A percentile compares a stretch with the other conserved stretches of the same genome.
Conservation (phyloP, 2,797 vertebrate genomes). For the Glossophaga mutica region DNA sequence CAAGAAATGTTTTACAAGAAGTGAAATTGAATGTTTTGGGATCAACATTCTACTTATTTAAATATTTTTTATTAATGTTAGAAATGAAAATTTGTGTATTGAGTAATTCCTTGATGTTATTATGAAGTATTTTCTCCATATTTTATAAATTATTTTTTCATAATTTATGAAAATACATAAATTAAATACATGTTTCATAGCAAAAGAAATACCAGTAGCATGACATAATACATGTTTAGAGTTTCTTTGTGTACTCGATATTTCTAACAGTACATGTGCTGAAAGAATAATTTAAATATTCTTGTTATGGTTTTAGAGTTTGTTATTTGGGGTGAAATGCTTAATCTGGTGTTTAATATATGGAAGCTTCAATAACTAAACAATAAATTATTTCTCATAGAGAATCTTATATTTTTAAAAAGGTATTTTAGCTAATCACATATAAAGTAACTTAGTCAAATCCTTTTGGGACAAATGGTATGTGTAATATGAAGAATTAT, state of each 20-base stretch:
- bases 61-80: background rate
- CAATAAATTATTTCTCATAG: background rate
- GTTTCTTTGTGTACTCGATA: background rate
- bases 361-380: background rate
- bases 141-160: background rate
- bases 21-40: background rate
- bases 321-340: background rate
- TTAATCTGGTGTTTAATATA: background rate
- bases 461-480: background rate
- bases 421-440: background rate
- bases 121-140: background rate
- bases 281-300: background rate
- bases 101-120: background rate
- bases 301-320: background rate
- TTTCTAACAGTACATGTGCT: background rate
- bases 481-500: background rate
- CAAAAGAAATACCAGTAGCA: background rate
- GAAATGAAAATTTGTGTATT: background rate
- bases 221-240: background rate
- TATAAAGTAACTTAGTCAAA: background rate
- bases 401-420: background rate
- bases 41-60: background rate
- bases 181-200: conserved; percentile 14
- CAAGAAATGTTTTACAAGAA: background rate
- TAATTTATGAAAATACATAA: background rate